A percentile compares a stretch with the other conserved stretches of the same genome.
These are phyloP conservation scores for Sphinx pinastri DNA, from an alignment of 2,888 invertebrate genomes.

Conservation along the genomic window DNA sequence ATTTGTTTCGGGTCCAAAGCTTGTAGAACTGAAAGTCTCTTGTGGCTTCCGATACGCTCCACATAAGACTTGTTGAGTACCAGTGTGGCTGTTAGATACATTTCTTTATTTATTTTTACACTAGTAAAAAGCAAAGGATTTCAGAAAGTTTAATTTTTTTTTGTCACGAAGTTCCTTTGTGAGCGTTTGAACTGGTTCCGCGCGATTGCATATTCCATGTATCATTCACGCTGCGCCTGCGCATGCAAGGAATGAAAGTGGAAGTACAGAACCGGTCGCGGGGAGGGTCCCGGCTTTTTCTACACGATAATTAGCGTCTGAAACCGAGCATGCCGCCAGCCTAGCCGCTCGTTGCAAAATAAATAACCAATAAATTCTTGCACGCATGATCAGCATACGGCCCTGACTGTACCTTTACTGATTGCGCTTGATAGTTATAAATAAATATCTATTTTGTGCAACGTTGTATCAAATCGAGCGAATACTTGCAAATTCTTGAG, in stretches of 20 bases:
- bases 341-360: conserved; percentile 16
- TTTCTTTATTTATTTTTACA: background rate
- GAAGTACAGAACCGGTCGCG: conserved; percentile 26
- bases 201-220: conserved; percentile 21
- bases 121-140: background rate
- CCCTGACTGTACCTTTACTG: background rate
- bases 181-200: background rate
- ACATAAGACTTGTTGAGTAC: too few relatives aligned
- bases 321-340: conserved; percentile 13
- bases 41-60: too few relatives aligned
- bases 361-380: conserved; percentile 21
- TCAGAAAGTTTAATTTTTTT: background rate
- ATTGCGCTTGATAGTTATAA: background rate
- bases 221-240: background rate
- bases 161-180: conserved; percentile 5
- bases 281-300: conserved; percentile 22
- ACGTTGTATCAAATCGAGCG: background rate
- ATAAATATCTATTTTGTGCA: conserved; percentile 3
- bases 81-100: background rate
- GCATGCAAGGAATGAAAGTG: conserved; percentile 26
- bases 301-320: conserved; percentile 27
- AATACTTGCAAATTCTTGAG: too few relatives aligned
- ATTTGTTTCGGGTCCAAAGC: too few relatives aligned
- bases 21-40: too few relatives aligned
- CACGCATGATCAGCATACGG: conserved; percentile 7